Evolutionary conservation across 2,888 invertebrate species (phyloP), one percentile per base, ranked within the genome.

Genomic region (Apocheima hispidaria): DNA sequence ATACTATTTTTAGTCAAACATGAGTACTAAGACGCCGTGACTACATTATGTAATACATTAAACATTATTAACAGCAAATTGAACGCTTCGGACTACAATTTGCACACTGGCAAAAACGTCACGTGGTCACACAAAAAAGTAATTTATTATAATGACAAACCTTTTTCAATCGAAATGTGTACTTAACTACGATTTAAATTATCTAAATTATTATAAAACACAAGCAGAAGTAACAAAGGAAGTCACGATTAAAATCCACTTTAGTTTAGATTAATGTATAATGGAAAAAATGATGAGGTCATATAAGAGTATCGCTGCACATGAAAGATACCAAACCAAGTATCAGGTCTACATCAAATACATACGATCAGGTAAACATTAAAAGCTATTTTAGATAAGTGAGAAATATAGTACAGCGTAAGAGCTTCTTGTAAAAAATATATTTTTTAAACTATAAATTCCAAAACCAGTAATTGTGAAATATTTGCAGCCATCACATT

Each of bases 201-300:
- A 66, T 70, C 64, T 69, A 61, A 73, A 77, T 75, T 70, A 75
- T 71, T 53, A 72, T 70, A 77, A 77, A 78, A 75, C n/a, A 67
- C 69, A 60, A 69, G 18, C 48, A 60, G 64, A 73, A 57, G 68
- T 73, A 80, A 83, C 79, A 77, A 81, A 80, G 80, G 81, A 76
- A 81, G 78, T 69, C 28, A 70, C 76, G 82, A 85, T 86, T 86
- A 86, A 84, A 86, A 81, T 78, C 77, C 84, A 85, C 82, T 87
- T 84, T 81, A 67, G 67, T 61, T 61, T 30, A 72, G 72, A 71
- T 70, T 68, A 65, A 73, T 67, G 54, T 67, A 62, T 73, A 77
- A 78, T 73, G 74, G 73, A 77, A 74, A 77, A 77, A 75, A 73
- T 70, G 67, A 71, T 69, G 71, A 63, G 53, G 55, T 69, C 68